These are phyloP conservation scores for Anniella stebbinsi DNA, from an alignment of 2,797 vertebrate species.

Conservation along the genomic window DNA sequence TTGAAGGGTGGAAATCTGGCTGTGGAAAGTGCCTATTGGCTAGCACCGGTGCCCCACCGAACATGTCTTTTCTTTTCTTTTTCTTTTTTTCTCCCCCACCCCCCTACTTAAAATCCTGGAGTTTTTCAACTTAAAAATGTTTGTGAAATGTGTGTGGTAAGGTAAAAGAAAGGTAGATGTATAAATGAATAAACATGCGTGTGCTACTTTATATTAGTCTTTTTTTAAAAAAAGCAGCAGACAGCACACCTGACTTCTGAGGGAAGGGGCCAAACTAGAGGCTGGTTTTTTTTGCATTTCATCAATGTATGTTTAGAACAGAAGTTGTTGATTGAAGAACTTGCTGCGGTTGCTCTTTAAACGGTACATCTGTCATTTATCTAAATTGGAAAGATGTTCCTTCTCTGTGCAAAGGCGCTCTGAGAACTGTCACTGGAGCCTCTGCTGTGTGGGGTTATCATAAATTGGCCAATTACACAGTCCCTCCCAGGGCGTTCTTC, in stretches of 20 bases:
- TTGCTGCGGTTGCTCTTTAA: neutral
- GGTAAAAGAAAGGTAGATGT: neutral
- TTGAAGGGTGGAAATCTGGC: neutral
- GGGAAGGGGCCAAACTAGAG: neutral
- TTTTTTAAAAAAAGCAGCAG: neutral
- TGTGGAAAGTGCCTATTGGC: neutral
- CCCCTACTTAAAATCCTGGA: neutral
- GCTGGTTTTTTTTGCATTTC: neutral
- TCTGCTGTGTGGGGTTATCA: neutral
- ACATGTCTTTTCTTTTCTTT: no score
- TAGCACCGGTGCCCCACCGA: neutral
- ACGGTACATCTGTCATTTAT: neutral
- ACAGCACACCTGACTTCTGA: neutral
- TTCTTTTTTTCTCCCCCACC: neutral
- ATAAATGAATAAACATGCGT: neutral
- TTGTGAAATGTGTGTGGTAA: neutral
- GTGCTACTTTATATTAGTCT: no score
- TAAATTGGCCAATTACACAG: no score
- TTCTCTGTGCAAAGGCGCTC: neutral
- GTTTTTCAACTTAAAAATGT: no score
- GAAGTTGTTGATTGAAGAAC: neutral
- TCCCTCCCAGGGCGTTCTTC: no score
- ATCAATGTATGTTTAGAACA: neutral
- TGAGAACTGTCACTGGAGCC: neutral
- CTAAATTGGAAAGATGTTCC: neutral